Conservation (phyloP, 2,797 vertebrate genomes). For the Apogon talboti region DNA sequence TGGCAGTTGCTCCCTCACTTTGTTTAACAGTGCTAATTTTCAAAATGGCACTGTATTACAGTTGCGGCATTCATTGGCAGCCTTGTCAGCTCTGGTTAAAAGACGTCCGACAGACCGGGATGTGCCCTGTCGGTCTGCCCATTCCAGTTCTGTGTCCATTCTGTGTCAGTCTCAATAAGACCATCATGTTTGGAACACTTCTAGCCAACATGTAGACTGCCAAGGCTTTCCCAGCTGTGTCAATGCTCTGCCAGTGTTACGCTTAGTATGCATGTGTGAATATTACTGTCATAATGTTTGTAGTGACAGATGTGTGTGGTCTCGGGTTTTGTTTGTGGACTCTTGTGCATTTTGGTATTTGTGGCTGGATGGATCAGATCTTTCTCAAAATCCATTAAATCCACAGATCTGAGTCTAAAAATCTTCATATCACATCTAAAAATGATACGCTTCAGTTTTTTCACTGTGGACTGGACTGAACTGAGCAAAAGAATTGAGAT, state of each 20-base stretch:
- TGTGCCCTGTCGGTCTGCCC: conserved; percentile 3
- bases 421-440: too few relatives aligned
- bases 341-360: conserved; percentile 3
- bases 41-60: conserved; percentile 54
- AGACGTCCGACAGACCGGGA: conserved; percentile 26
- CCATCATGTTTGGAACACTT: conserved; percentile 23
- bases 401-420: too few relatives aligned
- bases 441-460: too few relatives aligned
- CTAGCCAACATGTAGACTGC: conserved; percentile 41
- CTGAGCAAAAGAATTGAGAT: too few relatives aligned
- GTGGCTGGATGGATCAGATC: too few relatives aligned
- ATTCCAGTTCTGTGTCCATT: conserved; percentile 26
- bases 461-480: too few relatives aligned
- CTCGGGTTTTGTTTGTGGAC: conserved; percentile 1
- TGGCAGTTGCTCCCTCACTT: conserved; percentile 46
- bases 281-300: conserved; percentile 48
- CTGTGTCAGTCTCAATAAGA: conserved; percentile 50
- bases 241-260: conserved; percentile 26
- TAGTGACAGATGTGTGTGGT: conserved; percentile 16
- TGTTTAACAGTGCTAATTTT: conserved; percentile 64
- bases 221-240: conserved; percentile 52
- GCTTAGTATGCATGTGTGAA: conserved; percentile 29
- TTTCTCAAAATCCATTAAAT: too few relatives aligned
- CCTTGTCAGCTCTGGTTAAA: conserved; percentile 48
- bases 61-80: conserved; percentile 44